Conservation (phyloP, 2,113 vertebrate genomes). For the Podarcis muralis region DNA sequence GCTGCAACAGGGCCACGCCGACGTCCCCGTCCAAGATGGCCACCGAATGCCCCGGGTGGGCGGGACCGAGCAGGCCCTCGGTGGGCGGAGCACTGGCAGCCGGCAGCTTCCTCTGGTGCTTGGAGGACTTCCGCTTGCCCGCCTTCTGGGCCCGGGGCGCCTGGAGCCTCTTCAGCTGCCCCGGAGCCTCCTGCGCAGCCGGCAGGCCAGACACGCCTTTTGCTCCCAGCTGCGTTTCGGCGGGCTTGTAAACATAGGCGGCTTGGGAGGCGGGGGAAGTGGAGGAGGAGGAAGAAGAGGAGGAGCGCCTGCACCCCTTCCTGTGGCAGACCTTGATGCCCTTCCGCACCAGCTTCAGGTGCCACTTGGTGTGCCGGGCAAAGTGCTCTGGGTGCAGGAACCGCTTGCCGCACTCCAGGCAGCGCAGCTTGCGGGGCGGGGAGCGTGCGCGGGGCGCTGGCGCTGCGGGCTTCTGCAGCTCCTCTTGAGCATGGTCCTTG, state of each 20-base stretch:
- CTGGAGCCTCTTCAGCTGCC: neutral
- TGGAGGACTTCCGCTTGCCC: neutral
- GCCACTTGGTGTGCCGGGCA: constrained; percentile 44
- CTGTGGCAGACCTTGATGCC: constrained; percentile 14
- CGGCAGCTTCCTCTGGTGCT: neutral
- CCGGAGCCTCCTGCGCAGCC: neutral
- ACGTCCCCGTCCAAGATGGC: constrained; percentile 1
- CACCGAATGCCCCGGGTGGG: neutral
- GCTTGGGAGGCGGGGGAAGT: neutral
- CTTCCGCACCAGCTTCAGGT: constrained; percentile 20
- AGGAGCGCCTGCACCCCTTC: neutral
- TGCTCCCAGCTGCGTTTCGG: neutral
- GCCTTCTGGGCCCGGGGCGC: neutral
- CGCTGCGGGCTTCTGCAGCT: neutral
- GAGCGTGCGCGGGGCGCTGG: neutral
- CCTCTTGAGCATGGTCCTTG: constrained; percentile 6
- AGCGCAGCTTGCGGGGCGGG: constrained; percentile 21
- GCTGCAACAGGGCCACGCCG: neutral
- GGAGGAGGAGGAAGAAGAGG: neutral
- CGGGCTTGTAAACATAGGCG: neutral
- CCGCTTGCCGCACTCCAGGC: constrained; percentile 37
- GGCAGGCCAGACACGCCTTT: neutral
- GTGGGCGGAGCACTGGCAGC: neutral
- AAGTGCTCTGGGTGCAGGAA: constrained; percentile 15
- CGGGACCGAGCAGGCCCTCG: neutral